Evolutionary conservation across 2,888 invertebrate genomes (phyloP).

Genomic region (Malthinus flaveolus): DNA sequence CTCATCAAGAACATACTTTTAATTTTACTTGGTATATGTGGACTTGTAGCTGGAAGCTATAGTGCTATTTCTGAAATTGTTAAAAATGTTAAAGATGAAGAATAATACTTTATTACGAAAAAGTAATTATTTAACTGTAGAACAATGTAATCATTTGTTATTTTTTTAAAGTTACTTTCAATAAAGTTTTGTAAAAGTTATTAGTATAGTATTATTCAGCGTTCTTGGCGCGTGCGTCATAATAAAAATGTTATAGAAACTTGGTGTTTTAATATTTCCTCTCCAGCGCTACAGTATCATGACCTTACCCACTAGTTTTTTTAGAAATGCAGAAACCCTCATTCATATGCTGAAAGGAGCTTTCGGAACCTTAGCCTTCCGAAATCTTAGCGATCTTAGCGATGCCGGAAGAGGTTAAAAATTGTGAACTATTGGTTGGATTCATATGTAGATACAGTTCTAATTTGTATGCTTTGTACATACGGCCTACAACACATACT

Average conservation of each 20-base stretch:
- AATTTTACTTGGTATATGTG: constrained; percentile 58
- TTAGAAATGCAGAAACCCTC: constrained; percentile 78
- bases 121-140: too few species aligned
- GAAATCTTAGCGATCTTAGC: constrained; percentile 91
- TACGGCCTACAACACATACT: constrained; percentile 89
- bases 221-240: too few species aligned
- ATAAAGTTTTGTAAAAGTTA: too few species aligned
- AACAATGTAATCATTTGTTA: too few species aligned
- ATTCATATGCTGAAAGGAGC: constrained; percentile 89
- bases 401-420: constrained; percentile 89
- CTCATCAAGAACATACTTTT: constrained; percentile 57
- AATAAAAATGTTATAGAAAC: too few species aligned
- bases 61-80: constrained; percentile 60
- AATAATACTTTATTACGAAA: too few species aligned
- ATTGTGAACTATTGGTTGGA: constrained; percentile 81
- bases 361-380: too few species aligned
- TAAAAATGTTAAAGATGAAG: too few species aligned
- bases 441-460: constrained; percentile 72
- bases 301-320: constrained; percentile 25
- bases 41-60: constrained; percentile 62
- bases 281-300: too few species aligned
- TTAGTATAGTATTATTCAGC: too few species aligned
- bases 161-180: too few species aligned
- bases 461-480: constrained; percentile 79
- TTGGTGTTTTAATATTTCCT: too few species aligned